Evolutionary conservation across 1,140 invertebrate species (phyloP).

Genomic region (Zophobas morio): DNA sequence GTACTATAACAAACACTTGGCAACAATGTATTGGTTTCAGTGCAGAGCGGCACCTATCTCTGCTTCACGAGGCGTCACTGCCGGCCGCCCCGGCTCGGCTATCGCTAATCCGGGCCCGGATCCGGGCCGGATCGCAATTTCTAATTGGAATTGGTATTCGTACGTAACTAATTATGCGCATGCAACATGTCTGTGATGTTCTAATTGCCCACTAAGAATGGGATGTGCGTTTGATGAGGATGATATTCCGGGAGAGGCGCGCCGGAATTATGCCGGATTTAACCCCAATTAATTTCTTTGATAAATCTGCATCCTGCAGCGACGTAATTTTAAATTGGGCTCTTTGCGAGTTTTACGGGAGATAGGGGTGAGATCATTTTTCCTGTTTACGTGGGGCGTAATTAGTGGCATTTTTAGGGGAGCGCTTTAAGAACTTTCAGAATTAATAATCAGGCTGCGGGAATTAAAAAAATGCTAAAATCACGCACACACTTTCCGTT

Average conservation of each 20-base stretch:
- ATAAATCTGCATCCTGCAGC: constrained; percentile 44
- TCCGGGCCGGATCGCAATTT: constrained; percentile 30
- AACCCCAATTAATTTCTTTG: constrained; percentile 48
- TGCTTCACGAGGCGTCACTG: not conserved
- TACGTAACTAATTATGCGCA: constrained; percentile 36
- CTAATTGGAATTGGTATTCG: constrained; percentile 32
- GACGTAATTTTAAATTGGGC: constrained; percentile 25
- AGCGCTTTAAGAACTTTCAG: too few relatives aligned
- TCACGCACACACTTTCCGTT: too few relatives aligned
- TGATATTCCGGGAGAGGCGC: not conserved
- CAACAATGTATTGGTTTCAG: not conserved
- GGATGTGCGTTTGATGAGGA: constrained; percentile 17
- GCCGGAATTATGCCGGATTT: constrained; percentile 42
- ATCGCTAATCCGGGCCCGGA: constrained; percentile 10
- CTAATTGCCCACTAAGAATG: constrained; percentile 26
- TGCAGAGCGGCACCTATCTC: not conserved
- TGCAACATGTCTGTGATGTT: constrained; percentile 37
- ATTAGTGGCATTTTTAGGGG: not conserved
- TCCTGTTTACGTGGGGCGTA: constrained; percentile 22
- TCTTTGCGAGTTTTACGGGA: constrained; percentile 2
- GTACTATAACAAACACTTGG: not conserved
- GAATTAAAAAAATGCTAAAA: too few relatives aligned
- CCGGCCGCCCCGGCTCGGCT: constrained; percentile 5
- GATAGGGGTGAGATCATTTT: not conserved
- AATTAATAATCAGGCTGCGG: too few relatives aligned